Evolutionary conservation across 2,113 vertebrate species (phyloP).

Genomic region (Clinocottus analis): DNA sequence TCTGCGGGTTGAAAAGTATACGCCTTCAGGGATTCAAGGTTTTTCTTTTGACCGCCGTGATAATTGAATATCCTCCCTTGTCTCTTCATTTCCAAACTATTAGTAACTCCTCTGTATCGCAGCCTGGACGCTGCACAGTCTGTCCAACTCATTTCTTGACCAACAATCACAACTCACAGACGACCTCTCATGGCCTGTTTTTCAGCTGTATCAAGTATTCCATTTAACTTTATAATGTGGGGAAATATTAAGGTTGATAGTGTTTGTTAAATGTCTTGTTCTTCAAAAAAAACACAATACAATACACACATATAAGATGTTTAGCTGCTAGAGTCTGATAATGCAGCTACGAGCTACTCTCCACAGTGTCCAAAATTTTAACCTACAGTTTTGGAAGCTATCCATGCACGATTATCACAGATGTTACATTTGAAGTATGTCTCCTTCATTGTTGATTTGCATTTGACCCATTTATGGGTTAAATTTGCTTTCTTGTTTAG

Average conservation of each 20-base stretch:
- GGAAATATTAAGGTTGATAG: neutral
- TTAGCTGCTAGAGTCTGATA: no score
- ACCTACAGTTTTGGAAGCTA: neutral
- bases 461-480: neutral
- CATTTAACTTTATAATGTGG: no score
- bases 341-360: no score
- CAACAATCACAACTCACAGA: constrained; percentile 47
- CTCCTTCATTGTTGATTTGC: neutral
- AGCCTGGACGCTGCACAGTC: constrained; percentile 44
- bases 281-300: no score
- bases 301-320: no score
- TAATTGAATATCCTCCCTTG: constrained; percentile 59
- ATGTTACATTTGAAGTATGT: neutral
- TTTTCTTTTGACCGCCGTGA: constrained; percentile 46
- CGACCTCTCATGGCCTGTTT: neutral
- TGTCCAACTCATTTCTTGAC: constrained; percentile 37
- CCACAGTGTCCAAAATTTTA: no score
- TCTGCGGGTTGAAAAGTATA: constrained; percentile 25
- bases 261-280: neutral
- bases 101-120: constrained; percentile 59
- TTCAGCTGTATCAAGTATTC: neutral
- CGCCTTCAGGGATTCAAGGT: constrained; percentile 36
- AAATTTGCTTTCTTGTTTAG: constrained; percentile 12
- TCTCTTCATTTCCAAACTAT: constrained; percentile 64
- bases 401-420: constrained; percentile 1